Evolutionary conservation across 2,797 vertebrate species (phyloP), one percentile per base, ranked within the genome.

Genomic region (Erpetoichthys calabaricus): DNA sequence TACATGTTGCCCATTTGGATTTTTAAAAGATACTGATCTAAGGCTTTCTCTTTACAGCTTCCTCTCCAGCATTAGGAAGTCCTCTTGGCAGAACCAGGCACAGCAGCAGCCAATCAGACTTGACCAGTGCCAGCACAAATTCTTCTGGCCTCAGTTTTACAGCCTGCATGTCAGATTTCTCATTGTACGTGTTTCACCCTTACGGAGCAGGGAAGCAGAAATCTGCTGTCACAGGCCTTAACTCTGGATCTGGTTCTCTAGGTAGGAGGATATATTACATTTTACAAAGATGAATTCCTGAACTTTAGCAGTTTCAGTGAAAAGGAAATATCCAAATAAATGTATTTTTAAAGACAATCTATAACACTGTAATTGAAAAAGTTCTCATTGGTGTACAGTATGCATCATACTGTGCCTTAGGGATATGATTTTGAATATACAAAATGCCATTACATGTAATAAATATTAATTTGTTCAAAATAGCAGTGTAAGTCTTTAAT

Each of bases 101-200:
- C 71, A 97, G 90, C 76, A 98, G 96, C 70, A 98, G 94, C 70
- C 94, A 98, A 68, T 99, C 94, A 0, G 96, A 99, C 72, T 80
- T 98, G 66, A 89, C 83, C 1, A 81, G 75, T 42, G 78, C 92
- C 45, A 85, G 87, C 42, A 85, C 80, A 66, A 96, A 83, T 71
- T 94, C 96, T 6, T 98, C 95, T 0, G 96, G 95, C 60, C 79
- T 99, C 70, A 99, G 96, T 78, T 99, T 99, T 66, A 98, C 94
- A 0, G 96, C 96, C 53, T 98, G 95, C 80, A 98, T 99, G 96
- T 99, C 95, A 0, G 95, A 98, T 76, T 98, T 98, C 61, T 99
- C 96, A 45, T 89, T 99, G 4, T 98, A 91, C 0, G 95, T 98
- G 42, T 99, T 98, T 72, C 94, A 99, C 72, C 95, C 94, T 0